Evolutionary conservation across 2,113 vertebrate genomes (phyloP).

Genomic region (Gadus macrocephalus): DNA sequence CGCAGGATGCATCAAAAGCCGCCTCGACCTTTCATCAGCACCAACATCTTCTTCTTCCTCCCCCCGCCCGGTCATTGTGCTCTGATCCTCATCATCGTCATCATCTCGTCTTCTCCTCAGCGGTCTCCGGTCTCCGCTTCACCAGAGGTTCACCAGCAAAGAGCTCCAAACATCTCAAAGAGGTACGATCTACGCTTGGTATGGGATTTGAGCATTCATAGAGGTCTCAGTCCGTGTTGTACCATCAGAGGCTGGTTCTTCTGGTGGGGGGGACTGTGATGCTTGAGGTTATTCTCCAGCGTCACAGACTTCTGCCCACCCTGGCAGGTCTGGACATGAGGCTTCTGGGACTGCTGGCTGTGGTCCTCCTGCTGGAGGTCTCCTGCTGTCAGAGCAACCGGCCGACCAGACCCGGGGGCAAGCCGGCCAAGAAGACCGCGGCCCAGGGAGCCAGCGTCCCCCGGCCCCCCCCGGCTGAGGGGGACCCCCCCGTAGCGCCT

Average conservation of each 20-base stretch:
- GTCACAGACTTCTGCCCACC: not conserved
- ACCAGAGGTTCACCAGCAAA: constrained; percentile 25
- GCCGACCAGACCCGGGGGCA: constrained; percentile 54
- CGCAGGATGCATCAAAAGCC: constrained; percentile 50
- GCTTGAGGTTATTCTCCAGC: not conserved
- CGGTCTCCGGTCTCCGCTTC: constrained; percentile 34
- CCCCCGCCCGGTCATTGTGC: constrained; percentile 27
- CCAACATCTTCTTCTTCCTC: constrained; percentile 17
- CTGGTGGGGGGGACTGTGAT: too few species aligned
- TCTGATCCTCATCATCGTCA: constrained; percentile 23
- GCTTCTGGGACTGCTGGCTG: constrained; percentile 50
- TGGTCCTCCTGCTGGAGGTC: constrained; percentile 63
- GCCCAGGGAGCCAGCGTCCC: constrained; percentile 39
- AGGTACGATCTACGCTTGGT: constrained; percentile 49
- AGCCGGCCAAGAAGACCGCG: constrained; percentile 50
- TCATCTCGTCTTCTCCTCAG: constrained; percentile 26
- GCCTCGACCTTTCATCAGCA: constrained; percentile 44
- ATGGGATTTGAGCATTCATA: not conserved
- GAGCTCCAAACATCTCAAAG: constrained; percentile 26
- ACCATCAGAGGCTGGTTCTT: not conserved
- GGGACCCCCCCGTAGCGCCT: constrained; percentile 21
- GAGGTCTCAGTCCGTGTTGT: not conserved
- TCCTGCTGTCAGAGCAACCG: constrained; percentile 60
- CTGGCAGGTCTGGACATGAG: constrained; percentile 56
- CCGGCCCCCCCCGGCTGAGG: constrained; percentile 38